Percentiles rank a stretch among this genome's conserved stretches.
phyloP scores from a whole-genome alignment of 1,140 invertebrate genomes.

The Augochlora pura region DNA sequence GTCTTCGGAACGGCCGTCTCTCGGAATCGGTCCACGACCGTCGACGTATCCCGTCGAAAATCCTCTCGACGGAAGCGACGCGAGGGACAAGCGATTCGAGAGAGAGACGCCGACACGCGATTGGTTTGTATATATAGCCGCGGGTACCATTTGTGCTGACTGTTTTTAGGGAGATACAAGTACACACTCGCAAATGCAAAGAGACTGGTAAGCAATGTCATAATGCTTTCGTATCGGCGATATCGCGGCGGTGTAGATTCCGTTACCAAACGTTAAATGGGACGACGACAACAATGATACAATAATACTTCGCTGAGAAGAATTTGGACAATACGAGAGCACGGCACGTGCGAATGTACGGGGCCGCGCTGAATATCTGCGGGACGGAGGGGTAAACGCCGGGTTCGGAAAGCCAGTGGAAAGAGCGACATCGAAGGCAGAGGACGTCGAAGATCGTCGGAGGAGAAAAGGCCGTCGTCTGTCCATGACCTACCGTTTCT shows the following conservation, averaged over 20 bases:
- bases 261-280: constrained; percentile 62
- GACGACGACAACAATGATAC: constrained; percentile 72
- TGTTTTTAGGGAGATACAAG: not conserved
- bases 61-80: too few relatives aligned
- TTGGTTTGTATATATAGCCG: not conserved
- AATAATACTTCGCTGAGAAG: constrained; percentile 70
- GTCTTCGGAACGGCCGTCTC: too few relatives aligned
- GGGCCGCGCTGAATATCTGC: too few relatives aligned
- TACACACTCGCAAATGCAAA: constrained; percentile 18
- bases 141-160: not conserved
- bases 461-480: too few relatives aligned
- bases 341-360: constrained; percentile 72
- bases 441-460: too few relatives aligned
- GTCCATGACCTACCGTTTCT: too few relatives aligned
- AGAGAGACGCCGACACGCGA: not conserved
- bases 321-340: constrained; percentile 75
- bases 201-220: constrained; percentile 39
- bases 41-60: too few relatives aligned
- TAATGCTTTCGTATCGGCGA: constrained; percentile 50
- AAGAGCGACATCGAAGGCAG: too few relatives aligned
- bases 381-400: too few relatives aligned
- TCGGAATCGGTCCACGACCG: too few relatives aligned
- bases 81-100: not conserved
- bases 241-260: constrained; percentile 49
- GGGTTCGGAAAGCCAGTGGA: too few relatives aligned